Percentiles rank a stretch among this genome's conserved stretches.
Evolutionary conservation across 2,888 invertebrate species (phyloP).

Genomic region (Eupithecia inturbata): DNA sequence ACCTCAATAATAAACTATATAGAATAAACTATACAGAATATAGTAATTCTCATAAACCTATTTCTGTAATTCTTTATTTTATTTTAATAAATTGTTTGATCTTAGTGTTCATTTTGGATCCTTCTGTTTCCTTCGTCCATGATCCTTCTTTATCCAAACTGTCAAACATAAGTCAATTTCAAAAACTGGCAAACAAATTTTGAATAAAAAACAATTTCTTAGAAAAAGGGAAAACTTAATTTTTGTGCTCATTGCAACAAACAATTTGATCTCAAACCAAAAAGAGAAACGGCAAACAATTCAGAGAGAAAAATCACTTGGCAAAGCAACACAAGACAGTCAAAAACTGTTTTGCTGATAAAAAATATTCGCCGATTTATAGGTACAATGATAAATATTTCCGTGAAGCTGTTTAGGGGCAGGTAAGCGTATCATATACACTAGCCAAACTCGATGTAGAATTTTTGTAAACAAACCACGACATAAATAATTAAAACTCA

Average conservation of each 20-base stretch:
- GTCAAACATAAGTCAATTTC: neutral
- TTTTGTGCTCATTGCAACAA: neutral
- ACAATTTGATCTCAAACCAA: neutral
- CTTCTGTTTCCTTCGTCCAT: too few relatives aligned
- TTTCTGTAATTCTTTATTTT: too few relatives aligned
- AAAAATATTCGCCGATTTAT: neutral
- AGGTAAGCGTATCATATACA: constrained; percentile 2
- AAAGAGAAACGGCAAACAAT: neutral
- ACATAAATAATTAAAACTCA: too few relatives aligned
- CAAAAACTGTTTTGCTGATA: neutral
- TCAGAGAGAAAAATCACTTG: neutral
- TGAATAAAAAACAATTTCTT: neutral
- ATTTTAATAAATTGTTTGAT: too few relatives aligned
- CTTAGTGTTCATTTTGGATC: too few relatives aligned
- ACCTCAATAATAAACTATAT: too few relatives aligned
- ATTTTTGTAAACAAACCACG: too few relatives aligned
- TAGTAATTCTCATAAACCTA: too few relatives aligned
- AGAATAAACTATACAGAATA: too few relatives aligned
- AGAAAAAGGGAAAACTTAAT: neutral
- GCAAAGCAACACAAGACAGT: neutral
- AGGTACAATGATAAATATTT: neutral
- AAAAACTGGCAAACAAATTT: neutral
- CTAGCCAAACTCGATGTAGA: too few relatives aligned
- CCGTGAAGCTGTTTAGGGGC: neutral
- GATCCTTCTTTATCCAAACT: too few relatives aligned